phyloP scores from a whole-genome alignment of 2,113 vertebrate species.

The Ciconia maguari region DNA sequence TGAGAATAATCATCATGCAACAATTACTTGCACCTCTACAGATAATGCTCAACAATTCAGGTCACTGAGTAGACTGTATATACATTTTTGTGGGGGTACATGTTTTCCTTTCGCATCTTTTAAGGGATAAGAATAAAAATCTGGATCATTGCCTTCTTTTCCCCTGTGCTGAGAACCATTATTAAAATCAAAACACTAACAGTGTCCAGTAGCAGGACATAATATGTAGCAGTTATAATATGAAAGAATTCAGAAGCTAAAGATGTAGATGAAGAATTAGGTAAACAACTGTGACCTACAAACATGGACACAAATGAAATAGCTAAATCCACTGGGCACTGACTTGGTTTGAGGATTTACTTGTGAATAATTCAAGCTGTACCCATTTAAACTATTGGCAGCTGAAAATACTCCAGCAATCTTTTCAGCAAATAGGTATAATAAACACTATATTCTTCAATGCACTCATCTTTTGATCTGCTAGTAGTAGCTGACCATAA shows the following conservation, averaged over 20 bases:
- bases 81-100: neutral
- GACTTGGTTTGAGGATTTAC: constrained; percentile 44
- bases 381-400: constrained; percentile 23
- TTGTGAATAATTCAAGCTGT: constrained; percentile 57
- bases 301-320: neutral
- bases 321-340: neutral
- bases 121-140: neutral
- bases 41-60: constrained; percentile 51
- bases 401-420: constrained; percentile 53
- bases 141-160: neutral
- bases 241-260: neutral
- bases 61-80: neutral
- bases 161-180: neutral
- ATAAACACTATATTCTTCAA: constrained; percentile 57
- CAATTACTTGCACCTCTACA: constrained; percentile 66
- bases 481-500: constrained; percentile 48
- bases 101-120: neutral
- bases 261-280: neutral
- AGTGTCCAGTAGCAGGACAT: neutral
- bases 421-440: constrained; percentile 50
- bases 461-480: constrained; percentile 3
- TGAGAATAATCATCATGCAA: constrained; percentile 74
- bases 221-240: neutral
- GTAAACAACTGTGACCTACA: neutral
- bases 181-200: neutral